Evolutionary conservation across 2,113 vertebrate genomes (phyloP).

Genomic region (Balaeniceps rex): DNA sequence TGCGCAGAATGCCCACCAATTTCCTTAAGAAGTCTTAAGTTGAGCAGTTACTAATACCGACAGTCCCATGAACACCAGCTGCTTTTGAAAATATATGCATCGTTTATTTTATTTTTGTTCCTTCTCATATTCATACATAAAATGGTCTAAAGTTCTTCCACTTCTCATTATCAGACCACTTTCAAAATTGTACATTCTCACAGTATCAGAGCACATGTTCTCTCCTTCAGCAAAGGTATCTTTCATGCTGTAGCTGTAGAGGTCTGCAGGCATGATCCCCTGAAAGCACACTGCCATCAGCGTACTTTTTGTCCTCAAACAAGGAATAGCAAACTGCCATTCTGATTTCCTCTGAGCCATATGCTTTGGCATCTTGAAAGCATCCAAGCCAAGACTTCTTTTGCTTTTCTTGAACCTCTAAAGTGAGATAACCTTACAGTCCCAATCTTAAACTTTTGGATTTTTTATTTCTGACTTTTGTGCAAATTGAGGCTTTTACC

Average conservation of each 20-base stretch:
- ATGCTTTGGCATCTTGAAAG: slow-evolving; percentile 10
- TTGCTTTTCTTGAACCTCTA: background rate
- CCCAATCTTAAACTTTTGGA: background rate
- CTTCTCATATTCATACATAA: background rate
- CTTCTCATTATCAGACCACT: background rate
- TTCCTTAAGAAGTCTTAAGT: background rate
- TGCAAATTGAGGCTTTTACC: background rate
- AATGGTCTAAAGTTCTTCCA: background rate
- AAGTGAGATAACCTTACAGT: background rate
- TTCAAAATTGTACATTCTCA: background rate
- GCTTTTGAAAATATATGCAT: background rate
- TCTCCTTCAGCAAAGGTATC: background rate
- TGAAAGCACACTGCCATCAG: background rate
- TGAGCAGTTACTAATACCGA: background rate
- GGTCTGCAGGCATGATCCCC: background rate
- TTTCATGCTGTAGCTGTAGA: background rate
- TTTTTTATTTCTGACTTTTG: background rate
- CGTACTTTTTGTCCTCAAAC: background rate
- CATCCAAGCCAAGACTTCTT: slow-evolving; percentile 5
- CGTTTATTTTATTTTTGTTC: background rate
- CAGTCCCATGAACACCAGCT: background rate
- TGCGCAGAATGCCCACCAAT: background rate
- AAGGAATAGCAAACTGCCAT: slow-evolving; percentile 4
- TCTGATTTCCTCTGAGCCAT: slow-evolving; percentile 20
- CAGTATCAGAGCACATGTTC: background rate